Evolutionary conservation across 2,888 invertebrate genomes (phyloP).

Genomic region (Germaria angustata): DNA sequence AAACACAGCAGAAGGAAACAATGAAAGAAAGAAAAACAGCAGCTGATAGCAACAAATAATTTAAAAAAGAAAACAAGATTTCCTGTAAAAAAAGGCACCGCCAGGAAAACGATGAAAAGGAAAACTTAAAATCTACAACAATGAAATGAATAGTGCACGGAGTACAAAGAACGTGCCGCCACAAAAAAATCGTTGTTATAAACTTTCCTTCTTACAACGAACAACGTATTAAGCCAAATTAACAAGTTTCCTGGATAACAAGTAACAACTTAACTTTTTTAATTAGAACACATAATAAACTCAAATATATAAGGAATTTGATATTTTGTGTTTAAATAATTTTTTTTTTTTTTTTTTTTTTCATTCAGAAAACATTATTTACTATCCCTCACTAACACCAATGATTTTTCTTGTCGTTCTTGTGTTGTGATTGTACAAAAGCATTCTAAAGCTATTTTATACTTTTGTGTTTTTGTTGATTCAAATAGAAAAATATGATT

Average conservation of each 20-base stretch:
- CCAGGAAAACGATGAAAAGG: conserved; percentile 12
- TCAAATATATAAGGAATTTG: background rate
- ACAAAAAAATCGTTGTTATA: conserved; percentile 2
- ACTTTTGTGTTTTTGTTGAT: too few relatives aligned
- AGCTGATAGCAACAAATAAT: background rate
- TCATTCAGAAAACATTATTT: too few relatives aligned
- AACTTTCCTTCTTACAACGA: conserved; percentile 5
- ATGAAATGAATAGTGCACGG: conserved; percentile 15
- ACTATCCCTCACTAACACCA: too few relatives aligned
- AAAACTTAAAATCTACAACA: conserved; percentile 5
- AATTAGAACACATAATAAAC: background rate
- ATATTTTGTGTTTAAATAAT: background rate
- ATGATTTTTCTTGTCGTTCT: too few relatives aligned
- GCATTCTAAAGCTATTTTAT: too few relatives aligned
- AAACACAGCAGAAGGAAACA: conserved; percentile 25
- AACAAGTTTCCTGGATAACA: conserved; percentile 31
- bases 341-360: too few relatives aligned
- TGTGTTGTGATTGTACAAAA: too few relatives aligned
- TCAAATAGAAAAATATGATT: too few relatives aligned
- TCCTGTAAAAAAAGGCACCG: background rate
- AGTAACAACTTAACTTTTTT: background rate
- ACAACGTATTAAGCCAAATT: conserved; percentile 20
- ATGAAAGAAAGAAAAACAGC: conserved; percentile 3
- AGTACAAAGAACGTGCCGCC: conserved; percentile 20
- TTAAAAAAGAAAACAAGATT: background rate